Percentiles rank a stretch among this genome's conserved stretches.
Evolutionary conservation across 1,140 invertebrate genomes (phyloP).

Genomic region (Thaumatotibia leucotreta): DNA sequence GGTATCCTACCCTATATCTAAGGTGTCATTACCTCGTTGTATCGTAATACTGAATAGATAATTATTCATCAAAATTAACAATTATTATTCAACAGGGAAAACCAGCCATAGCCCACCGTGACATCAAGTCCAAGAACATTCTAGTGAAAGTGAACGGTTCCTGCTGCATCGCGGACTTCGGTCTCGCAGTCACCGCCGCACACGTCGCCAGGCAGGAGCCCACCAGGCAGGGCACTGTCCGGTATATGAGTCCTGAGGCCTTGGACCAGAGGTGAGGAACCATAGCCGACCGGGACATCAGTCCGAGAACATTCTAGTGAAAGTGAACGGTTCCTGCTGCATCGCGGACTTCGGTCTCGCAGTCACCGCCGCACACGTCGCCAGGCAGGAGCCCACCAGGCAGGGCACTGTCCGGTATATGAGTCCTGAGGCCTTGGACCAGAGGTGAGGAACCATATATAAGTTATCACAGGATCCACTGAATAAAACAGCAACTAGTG

Average conservation of each 20-base stretch:
- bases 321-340: too few species aligned
- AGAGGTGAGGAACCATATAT: too few species aligned
- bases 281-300: slow-evolving; percentile 97
- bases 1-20: slow-evolving; percentile 49
- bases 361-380: too few species aligned
- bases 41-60: too few species aligned
- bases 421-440: too few species aligned
- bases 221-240: slow-evolving; percentile 88
- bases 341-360: not conserved
- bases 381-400: too few species aligned
- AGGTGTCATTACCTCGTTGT: too few species aligned
- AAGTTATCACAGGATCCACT: too few species aligned
- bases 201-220: slow-evolving; percentile 78
- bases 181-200: slow-evolving; percentile 90
- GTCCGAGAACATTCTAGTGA: slow-evolving; percentile 95
- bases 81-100: slow-evolving; percentile 82
- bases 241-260: slow-evolving; percentile 88
- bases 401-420: too few species aligned
- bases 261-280: slow-evolving; percentile 87
- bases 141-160: slow-evolving; percentile 91
- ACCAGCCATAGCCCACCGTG: slow-evolving; percentile 95
- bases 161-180: slow-evolving; percentile 97
- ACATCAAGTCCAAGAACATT: slow-evolving; percentile 98
- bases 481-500: too few species aligned
- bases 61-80: too few species aligned